Evolutionary conservation across 64 coral and sea anemone species (phyloP), one percentile per base, ranked within the genome.

Genomic region (Stichodactyla mertensii): DNA sequence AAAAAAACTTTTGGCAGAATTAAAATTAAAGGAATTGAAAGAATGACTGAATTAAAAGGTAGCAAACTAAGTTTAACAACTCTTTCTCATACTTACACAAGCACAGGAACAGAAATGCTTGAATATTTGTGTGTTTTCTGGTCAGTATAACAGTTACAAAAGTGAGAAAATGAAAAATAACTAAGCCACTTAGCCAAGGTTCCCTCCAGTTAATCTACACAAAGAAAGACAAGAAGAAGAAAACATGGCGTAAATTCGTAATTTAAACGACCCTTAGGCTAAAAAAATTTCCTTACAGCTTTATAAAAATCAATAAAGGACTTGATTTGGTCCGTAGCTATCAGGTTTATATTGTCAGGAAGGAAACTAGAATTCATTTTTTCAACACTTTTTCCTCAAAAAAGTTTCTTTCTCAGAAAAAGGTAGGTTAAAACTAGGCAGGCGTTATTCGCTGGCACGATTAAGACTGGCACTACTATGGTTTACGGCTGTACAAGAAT

Each of bases 171-270:
- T 90, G 89, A 45, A 90, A 86, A 80, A 85, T 77, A 13, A 90
- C 26, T 55, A 90, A 55, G 6, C 83, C 71, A 13, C 70, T 80
- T n/a, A 90, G 54, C 89, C 89, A 90, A 16, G 55, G 66, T 86
- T 90, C 89, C 52, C 69, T 77, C 89, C 89, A 90, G n/a, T 90
- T 77, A 5, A 90, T 59, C 89, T 90, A 55, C 19, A 52, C 55
- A 8, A 26, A 16, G 11, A 27, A 14, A 71, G 1, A 12, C 24
- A 22, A 10, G 7, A 6, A 16, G 0, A 11, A 13, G 15, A 71
- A 71, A 82, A 51, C 20, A 23, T 10, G 36, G 3, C 36, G 36
- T 18, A 52, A 71, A 28, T 55, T 15, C 22, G 11, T 53, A 12
- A 23, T 6, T 71, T 56, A 69, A 10, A 71, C 77, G 51, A 51